These are phyloP conservation scores for Neofelis nebulosa DNA, from an alignment of 2,113 vertebrate species.

Conservation along the genomic window DNA sequence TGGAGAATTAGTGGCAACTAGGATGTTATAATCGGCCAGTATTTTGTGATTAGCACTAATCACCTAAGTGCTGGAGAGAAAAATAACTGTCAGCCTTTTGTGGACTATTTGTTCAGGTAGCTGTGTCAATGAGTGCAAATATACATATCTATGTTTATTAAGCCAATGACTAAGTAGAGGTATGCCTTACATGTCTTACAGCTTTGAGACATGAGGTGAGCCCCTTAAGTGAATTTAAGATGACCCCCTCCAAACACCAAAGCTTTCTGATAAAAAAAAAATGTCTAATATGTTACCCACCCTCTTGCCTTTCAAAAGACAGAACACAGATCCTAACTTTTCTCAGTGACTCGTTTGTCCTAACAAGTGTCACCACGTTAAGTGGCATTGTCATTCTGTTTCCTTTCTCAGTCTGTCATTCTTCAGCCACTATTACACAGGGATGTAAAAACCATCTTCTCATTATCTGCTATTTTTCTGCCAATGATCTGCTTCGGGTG, in stretches of 20 bases:
- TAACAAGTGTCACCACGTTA: not conserved
- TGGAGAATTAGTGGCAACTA: not conserved
- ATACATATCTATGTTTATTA: not conserved
- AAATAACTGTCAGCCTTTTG: not conserved
- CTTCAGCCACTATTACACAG: not conserved
- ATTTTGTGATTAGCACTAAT: not conserved
- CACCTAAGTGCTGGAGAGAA: not conserved
- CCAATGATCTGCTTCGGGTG: not conserved
- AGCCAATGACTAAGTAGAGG: not conserved
- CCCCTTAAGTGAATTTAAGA: not conserved
- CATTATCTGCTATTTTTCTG: not conserved
- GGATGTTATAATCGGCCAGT: not conserved
- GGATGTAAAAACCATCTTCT: not conserved
- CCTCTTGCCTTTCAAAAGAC: not conserved
- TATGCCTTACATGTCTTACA: not conserved
- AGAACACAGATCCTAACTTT: not conserved
- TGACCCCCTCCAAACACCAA: not conserved
- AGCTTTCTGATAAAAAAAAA: not conserved
- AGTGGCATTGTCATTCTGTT: not conserved
- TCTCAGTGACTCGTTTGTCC: not conserved
- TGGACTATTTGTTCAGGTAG: not conserved
- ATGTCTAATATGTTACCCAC: not conserved
- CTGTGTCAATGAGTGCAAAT: not conserved
- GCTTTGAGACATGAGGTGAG: not conserved
- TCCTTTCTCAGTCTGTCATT: not conserved